Base-by-base conservation (phyloP, 2,888 invertebrate genomes). In the Anorthoa munda region DNA sequence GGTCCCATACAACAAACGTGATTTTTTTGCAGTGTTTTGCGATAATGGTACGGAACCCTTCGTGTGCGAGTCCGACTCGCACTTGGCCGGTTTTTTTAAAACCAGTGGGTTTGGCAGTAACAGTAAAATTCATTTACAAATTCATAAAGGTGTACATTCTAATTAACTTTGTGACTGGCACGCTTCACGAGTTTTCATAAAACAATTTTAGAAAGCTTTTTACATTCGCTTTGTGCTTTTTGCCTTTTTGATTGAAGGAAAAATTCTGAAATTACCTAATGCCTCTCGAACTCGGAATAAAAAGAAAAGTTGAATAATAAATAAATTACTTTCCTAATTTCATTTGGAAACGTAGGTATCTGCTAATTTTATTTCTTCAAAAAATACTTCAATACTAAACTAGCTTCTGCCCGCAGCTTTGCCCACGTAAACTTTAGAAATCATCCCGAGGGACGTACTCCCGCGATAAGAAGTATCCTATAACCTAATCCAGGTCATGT, bases 61-160 rank as follows among this genome's bases (percentile, higher is more conserved):
- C n/a, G n/a, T n/a, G n/a, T n/a, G n/a, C n/a, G n/a, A n/a, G n/a
- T n/a, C n/a, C n/a, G n/a, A n/a, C n/a, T n/a, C n/a, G n/a, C n/a
- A n/a, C n/a, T n/a, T n/a, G n/a, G n/a, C n/a, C n/a, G n/a, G n/a
- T n/a, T n/a, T 39, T 39, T 39, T 9, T 39, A 39, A 9, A 39
- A 9, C 39, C 7, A 39, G 39, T 39, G n/a, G n/a, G n/a, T 23
- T 39, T 3, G 18, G 7, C n/a, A 18, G 13, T 55, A 31, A 55
- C 53, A 23, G 13, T 45, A 18, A 48, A 31, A 18, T 46, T 71
- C 0, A 51, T 63, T 55, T 46, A 58, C n/a, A 59, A 79, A 63
- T 58, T 70, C 72, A 48, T 59, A 53, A 53, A 64, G 70, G 18
- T 78, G 69, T 50, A 53, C 21, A 64, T 60, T 60, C 12, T 26